Base-by-base conservation (phyloP, 2,888 invertebrate species). In the Eretmocerus hayati region DNA sequence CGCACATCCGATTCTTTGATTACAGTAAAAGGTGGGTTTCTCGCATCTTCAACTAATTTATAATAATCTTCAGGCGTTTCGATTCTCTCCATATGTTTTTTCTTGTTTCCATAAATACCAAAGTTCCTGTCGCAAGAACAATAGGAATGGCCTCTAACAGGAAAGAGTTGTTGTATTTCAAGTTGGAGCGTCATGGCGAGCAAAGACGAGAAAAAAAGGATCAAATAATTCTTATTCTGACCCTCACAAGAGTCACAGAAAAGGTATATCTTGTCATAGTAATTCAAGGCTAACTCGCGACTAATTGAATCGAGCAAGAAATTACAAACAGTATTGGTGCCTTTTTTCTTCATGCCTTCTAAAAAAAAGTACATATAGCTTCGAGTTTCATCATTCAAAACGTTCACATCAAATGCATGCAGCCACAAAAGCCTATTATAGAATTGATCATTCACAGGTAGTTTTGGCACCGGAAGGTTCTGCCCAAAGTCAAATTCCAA, bases 351-450 rank as follows among this genome's bases (percentile, higher is more conserved):
- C 5, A n/a, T 19, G 30, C 50, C 53, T 49, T 56, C 57, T 4
- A 54, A 19, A 35, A 57, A 56, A 8, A 39, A 42, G 43, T 52
- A 56, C 54, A 55, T 57, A 13, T 55, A 56, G 30, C 56, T 55
- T 22, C 47, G 33, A 11, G 49, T 47, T 5, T 33, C n/a, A n/a
- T 33, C 15, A 16, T 16, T 15, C 47, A 41, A 35, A 8, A 56
- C 48, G 30, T 55, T 52, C 11, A 53, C 22, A 45, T 56, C 55
- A 16, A 56, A 52, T 9, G 48, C 31, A 11, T 44, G 18, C 15
- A 46, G 16, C 50, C 50, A 50, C 5, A 50, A 11, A 13, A 46
- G 19, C 15, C 43, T 22, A 5, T 31, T 21, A 51, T 9, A 56
- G 19, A 41, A 55, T 31, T 55, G 54, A 5, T 36, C 48, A 1